Base-by-base conservation (phyloP, 2,888 invertebrate species). In the Andricus quercusramuli region DNA sequence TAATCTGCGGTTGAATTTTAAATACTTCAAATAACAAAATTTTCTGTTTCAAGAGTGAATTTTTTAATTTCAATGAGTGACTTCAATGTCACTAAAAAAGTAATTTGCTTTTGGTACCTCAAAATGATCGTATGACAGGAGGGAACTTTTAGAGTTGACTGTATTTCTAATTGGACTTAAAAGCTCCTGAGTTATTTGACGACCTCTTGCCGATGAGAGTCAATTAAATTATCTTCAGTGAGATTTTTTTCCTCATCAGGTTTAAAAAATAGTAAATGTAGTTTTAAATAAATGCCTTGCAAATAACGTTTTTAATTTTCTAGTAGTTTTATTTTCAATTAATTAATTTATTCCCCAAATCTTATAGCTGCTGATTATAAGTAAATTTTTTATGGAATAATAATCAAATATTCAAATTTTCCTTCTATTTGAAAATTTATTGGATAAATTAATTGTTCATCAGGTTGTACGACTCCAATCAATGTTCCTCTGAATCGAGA, bases 401-500 rank as follows among this genome's bases (percentile, higher is more conserved):
- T 47, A 0, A 47, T 47, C 17, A 47, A 47, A 17, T 47, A 17
- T 15, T 47, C 4, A 4, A 47, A 17, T 47, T 17, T 47, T 17
- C 5, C 17, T 47, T 47, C 17, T 3, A 47, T 47, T 5, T 47
- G 47, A 5, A 29, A 64, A 29, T 25, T 64, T 25, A 64, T 25
- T 64, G 0, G 6, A 17, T 20, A 70, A 70, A 56, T 20, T 20
- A 70, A 29, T 56, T n/a, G 20, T 56, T 74, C n/a, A 47, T 25
- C 56, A 74, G 74, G 74, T 22, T 74, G n/a, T 56, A 56, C 4
- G 74, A 56, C 32, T 74, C 20, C 29, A 74, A 74, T 59, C 56
- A 56, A 51, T 74, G 56, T 56, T 74, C 74, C 20, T 56, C 74
- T 13, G 74, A 74, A 32, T 74, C 74, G n/a, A 56, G 74, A 74